Percentiles rank a stretch among this genome's conserved stretches.
phyloP scores from a whole-genome alignment of 1,140 invertebrate genomes.

The Brachionus plicatilis region DNA sequence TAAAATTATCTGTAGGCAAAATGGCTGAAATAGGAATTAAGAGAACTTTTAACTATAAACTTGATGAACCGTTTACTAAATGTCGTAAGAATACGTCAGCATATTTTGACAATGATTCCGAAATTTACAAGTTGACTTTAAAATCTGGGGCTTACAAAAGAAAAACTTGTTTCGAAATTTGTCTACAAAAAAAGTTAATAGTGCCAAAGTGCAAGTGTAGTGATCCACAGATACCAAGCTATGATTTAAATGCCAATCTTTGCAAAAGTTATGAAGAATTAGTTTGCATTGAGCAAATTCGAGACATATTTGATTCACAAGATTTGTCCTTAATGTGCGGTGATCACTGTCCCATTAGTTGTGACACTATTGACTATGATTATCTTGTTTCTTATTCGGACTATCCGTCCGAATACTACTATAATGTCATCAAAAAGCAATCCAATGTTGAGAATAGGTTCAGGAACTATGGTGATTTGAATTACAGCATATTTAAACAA shows the following conservation, averaged over 20 bases:
- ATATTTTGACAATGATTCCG: background rate
- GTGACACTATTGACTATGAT: background rate
- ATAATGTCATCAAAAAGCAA: background rate
- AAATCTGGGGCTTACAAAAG: background rate
- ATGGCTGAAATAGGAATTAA: background rate
- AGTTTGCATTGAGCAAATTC: background rate
- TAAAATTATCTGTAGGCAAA: background rate
- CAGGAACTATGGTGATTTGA: background rate
- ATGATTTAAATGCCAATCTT: background rate
- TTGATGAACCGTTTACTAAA: background rate
- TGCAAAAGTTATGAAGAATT: background rate
- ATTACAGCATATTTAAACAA: background rate
- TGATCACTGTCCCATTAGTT: background rate
- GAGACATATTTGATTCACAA: background rate
- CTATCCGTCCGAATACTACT: background rate
- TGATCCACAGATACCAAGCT: background rate
- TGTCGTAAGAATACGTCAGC: background rate
- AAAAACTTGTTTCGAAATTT: conserved; percentile 22
- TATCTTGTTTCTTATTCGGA: background rate
- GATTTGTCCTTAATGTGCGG: background rate
- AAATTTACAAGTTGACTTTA: background rate
- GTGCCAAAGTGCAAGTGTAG: background rate
- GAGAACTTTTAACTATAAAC: background rate
- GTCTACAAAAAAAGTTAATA: background rate
- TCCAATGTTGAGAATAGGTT: background rate